Evolutionary conservation across 2,797 vertebrate genomes (phyloP).

Genomic region (Pteropus rufus): DNA sequence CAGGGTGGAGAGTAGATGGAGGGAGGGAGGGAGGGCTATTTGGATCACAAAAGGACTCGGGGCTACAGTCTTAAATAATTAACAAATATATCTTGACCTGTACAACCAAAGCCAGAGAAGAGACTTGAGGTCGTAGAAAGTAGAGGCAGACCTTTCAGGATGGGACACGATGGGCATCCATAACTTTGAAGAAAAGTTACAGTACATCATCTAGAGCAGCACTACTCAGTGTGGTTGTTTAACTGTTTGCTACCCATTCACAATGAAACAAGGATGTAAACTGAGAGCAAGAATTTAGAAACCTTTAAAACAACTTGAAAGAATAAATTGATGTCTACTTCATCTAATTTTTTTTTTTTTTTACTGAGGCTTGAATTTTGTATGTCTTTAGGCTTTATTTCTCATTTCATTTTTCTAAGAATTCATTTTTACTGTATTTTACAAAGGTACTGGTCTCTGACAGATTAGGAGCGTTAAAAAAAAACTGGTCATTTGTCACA

Average conservation of each 20-base stretch:
- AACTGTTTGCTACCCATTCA: background rate
- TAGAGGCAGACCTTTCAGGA: background rate
- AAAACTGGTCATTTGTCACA: background rate
- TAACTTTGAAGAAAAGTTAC: background rate
- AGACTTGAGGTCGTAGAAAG: background rate
- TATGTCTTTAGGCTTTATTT: background rate
- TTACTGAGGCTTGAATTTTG: background rate
- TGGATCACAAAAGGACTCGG: background rate
- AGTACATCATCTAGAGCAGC: rapidly evolving
- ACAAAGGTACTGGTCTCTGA: background rate
- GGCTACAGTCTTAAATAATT: background rate
- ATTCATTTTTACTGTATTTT: background rate
- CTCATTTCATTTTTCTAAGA: background rate
- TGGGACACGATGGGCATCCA: background rate
- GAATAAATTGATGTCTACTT: background rate
- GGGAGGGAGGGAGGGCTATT: background rate
- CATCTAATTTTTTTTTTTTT: background rate
- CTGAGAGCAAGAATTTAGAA: background rate
- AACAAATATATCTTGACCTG: background rate
- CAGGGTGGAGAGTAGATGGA: background rate
- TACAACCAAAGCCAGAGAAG: background rate
- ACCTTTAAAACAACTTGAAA: background rate
- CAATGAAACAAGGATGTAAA: background rate
- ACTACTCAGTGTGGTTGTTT: background rate
- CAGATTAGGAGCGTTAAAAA: background rate